Evolutionary conservation across 2,797 vertebrate species (phyloP).

Genomic region (Monodelphis domestica): DNA sequence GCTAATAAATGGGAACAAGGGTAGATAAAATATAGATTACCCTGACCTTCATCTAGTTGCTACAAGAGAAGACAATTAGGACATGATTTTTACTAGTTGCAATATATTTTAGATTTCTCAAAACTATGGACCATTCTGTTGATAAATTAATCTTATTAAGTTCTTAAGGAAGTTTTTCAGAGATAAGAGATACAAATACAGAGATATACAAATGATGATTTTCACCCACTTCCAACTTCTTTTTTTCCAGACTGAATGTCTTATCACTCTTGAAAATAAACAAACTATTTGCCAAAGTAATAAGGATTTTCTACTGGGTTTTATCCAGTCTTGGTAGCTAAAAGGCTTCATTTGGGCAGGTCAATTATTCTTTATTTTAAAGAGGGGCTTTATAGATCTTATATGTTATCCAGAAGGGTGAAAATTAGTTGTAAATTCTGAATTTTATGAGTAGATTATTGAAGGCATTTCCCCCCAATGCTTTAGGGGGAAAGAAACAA

Average conservation of each 20-base stretch:
- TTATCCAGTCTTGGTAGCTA: neutral
- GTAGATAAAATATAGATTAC: neutral
- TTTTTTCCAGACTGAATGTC: slow-evolving; percentile 12
- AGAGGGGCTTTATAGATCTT: neutral
- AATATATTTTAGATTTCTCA: slow-evolving; percentile 56
- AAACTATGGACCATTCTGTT: neutral
- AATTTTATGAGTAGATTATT: neutral
- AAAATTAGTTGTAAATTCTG: neutral
- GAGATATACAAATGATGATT: slow-evolving; percentile 11
- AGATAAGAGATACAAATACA: slow-evolving; percentile 24
- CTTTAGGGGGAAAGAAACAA: slow-evolving; percentile 1
- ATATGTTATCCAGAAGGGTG: neutral
- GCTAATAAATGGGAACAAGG: slow-evolving; percentile 29
- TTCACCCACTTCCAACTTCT: slow-evolving; percentile 6
- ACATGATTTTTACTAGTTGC: slow-evolving; percentile 24
- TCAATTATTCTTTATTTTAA: slow-evolving; percentile 27
- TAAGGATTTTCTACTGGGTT: slow-evolving; percentile 24
- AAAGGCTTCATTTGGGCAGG: neutral
- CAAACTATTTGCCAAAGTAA: slow-evolving; percentile 26
- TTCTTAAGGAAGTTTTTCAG: neutral
- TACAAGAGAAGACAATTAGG: slow-evolving; percentile 44
- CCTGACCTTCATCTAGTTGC: slow-evolving; percentile 39
- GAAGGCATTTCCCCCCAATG: neutral
- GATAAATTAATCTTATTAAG: slow-evolving; percentile 7
- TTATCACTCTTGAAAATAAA: slow-evolving; percentile 41